Evolutionary conservation across 2,113 vertebrate species (phyloP).

Genomic region (Lepus americanus): DNA sequence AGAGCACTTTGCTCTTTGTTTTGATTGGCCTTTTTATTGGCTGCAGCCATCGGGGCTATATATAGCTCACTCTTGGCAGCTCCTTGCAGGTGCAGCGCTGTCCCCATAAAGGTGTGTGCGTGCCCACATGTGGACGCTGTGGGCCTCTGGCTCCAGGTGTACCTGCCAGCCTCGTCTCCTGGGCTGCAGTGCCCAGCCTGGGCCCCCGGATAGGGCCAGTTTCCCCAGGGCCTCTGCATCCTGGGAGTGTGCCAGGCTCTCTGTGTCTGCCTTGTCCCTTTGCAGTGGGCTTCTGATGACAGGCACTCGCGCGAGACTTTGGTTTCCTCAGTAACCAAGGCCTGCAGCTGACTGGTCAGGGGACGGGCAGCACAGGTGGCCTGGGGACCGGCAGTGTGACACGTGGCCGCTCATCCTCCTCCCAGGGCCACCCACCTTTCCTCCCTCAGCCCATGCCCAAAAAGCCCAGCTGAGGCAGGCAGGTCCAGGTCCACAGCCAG

Average conservation of each 20-base stretch:
- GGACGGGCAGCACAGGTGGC: neutral
- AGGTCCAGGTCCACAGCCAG: neutral
- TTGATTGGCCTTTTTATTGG: neutral
- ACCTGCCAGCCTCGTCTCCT: no score
- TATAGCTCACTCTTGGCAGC: neutral
- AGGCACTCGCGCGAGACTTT: neutral
- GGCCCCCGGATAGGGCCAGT: neutral
- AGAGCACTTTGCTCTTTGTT: neutral
- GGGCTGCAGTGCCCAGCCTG: neutral
- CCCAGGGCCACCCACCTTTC: neutral
- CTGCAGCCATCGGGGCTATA: neutral
- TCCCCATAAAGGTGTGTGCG: neutral
- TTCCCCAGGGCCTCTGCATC: neutral
- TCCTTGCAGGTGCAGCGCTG: neutral
- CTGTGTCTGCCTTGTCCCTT: neutral
- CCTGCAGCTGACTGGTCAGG: neutral
- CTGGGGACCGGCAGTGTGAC: neutral
- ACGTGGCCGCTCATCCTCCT: neutral
- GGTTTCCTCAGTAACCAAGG: slow-evolving; percentile 37
- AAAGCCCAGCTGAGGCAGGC: neutral
- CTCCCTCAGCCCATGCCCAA: neutral
- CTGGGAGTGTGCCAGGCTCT: neutral
- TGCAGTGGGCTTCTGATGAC: neutral
- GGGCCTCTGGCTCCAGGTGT: neutral
- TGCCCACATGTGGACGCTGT: neutral